A percentile compares a stretch with the other conserved stretches of the same genome.
Conservation (phyloP, 2,797 vertebrate genomes). For the Takifugu rubripes region DNA sequence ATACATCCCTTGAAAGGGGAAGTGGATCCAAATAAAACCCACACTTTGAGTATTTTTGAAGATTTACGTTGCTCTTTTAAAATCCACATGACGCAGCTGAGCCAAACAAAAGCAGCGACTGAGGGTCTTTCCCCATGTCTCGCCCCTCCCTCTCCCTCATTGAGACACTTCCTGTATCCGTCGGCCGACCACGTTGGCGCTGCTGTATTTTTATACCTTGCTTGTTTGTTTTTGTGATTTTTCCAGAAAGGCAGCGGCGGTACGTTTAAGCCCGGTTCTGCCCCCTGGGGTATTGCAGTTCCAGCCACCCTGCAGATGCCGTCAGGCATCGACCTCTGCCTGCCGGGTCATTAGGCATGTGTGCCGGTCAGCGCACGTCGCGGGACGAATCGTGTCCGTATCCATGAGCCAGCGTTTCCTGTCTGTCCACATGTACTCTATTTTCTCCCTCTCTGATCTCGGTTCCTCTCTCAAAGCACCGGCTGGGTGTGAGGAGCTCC, state of each 20-base stretch:
- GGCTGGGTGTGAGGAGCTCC: conserved; percentile 45
- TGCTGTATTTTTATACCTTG: conserved; percentile 62
- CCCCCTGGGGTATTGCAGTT: conserved; percentile 65
- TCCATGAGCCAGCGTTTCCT: conserved; percentile 22
- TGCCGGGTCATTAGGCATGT: conserved; percentile 31
- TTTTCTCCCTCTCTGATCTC: conserved; percentile 49
- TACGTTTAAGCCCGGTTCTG: conserved; percentile 58
- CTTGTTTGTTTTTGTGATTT: conserved; percentile 47
- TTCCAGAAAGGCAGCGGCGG: conserved; percentile 63
- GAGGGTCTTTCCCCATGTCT: conserved; percentile 31
- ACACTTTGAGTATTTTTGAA: too few species aligned
- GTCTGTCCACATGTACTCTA: conserved; percentile 34
- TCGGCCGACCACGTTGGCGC: conserved; percentile 32
- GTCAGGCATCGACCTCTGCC: conserved; percentile 36
- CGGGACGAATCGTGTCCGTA: conserved; percentile 25
- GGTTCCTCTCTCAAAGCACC: conserved; percentile 36
- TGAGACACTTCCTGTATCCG: conserved; percentile 54
- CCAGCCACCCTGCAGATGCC: conserved; percentile 34
- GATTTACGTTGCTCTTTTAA: too few species aligned
- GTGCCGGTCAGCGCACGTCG: not conserved
- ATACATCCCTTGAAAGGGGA: too few species aligned
- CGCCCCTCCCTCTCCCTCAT: conserved; percentile 20
- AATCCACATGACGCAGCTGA: too few species aligned
- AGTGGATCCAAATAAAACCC: too few species aligned
- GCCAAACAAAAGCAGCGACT: not conserved